phyloP scores from a whole-genome alignment of 2,888 invertebrate species.

The Cosmia pyralina region DNA sequence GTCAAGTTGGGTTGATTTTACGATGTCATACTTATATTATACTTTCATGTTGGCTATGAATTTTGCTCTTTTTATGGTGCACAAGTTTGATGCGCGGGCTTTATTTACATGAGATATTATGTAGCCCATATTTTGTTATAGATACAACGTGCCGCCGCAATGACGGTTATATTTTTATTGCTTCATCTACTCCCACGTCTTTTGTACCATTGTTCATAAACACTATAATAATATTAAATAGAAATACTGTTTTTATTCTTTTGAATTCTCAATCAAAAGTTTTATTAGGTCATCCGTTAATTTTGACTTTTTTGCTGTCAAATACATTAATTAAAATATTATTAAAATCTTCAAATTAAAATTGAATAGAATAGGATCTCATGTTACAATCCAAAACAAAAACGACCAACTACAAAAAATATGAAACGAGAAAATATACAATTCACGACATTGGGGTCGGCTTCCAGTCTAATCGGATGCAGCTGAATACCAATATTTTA shows the following conservation, averaged over 20 bases:
- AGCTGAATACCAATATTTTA: no score
- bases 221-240: not conserved
- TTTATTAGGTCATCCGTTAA: not conserved
- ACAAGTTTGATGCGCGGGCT: constrained; percentile 52
- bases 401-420: no score
- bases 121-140: constrained; percentile 5
- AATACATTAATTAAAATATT: not conserved
- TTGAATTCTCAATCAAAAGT: not conserved
- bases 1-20: constrained; percentile 67
- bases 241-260: not conserved
- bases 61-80: constrained; percentile 55
- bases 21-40: constrained; percentile 54
- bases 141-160: no score
- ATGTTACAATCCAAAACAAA: no score
- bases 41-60: constrained; percentile 62
- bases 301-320: not conserved
- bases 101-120: constrained; percentile 43
- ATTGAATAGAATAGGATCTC: no score
- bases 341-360: no score
- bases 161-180: constrained; percentile 6
- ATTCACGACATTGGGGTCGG: no score
- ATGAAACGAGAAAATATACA: no score
- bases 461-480: no score
- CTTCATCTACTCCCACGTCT: constrained; percentile 10
- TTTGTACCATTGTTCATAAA: not conserved